These are phyloP conservation scores for Dipodomys ordii DNA, from an alignment of 2,113 vertebrate species.

Conservation along the genomic window DNA sequence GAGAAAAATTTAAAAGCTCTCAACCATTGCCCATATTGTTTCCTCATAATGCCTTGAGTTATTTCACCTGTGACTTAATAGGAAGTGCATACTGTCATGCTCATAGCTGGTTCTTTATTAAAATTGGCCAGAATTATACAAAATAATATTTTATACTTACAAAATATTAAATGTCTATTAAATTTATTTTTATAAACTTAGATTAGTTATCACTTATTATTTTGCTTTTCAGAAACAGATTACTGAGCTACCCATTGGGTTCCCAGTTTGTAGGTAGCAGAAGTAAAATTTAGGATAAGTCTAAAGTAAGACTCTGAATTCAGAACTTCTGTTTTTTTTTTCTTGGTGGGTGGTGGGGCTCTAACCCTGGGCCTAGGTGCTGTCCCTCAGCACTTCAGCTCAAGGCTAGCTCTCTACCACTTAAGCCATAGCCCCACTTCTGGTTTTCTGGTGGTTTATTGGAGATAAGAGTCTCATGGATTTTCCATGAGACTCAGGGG, in stretches of 20 bases:
- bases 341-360: too few relatives aligned
- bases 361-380: too few relatives aligned
- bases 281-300: constrained; percentile 5
- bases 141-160: background rate
- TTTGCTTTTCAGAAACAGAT: background rate
- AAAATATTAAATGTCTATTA: background rate
- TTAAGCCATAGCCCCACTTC: too few relatives aligned
- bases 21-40: background rate
- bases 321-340: too few relatives aligned
- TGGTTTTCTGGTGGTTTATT: too few relatives aligned
- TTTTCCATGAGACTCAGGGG: too few relatives aligned
- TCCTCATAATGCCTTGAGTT: background rate
- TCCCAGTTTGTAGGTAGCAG: background rate
- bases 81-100: background rate
- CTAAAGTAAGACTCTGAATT: background rate
- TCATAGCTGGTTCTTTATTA: background rate
- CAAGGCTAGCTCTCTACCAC: too few relatives aligned
- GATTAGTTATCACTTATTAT: background rate
- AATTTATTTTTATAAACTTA: background rate
- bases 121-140: background rate
- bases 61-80: background rate
- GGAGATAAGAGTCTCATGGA: too few relatives aligned
- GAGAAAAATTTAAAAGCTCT: background rate
- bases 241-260: background rate
- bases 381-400: too few relatives aligned